Evolutionary conservation across 2,797 vertebrate species (phyloP).

Genomic region (Tachyglossus aculeatus): DNA sequence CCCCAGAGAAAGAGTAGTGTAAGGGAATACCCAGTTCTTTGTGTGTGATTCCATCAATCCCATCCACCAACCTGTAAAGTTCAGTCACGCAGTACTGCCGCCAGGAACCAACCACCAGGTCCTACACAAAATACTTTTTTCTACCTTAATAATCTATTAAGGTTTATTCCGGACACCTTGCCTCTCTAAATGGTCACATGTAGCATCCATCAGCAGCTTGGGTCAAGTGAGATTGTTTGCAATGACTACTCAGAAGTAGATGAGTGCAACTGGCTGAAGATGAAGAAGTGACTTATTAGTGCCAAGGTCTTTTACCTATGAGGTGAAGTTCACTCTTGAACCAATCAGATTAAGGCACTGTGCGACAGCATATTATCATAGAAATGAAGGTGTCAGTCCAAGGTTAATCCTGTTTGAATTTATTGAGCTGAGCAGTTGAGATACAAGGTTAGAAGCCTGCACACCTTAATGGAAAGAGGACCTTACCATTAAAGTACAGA

Average conservation of each 20-base stretch:
- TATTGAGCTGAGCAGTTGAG: slow-evolving; percentile 32
- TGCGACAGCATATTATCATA: slow-evolving; percentile 3
- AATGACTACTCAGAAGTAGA: slow-evolving; percentile 40
- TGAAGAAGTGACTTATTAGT: slow-evolving; percentile 46
- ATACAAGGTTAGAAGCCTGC: slow-evolving; percentile 26
- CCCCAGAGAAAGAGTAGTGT: slow-evolving; percentile 19
- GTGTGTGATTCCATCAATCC: slow-evolving; percentile 18
- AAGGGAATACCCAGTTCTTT: neutral
- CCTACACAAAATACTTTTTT: slow-evolving; percentile 29
- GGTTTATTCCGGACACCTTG: slow-evolving; percentile 5
- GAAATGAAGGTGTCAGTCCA: slow-evolving; percentile 50
- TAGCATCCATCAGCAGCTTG: slow-evolving; percentile 36
- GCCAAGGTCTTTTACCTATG: slow-evolving; percentile 47
- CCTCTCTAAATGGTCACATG: slow-evolving; percentile 13
- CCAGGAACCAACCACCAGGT: slow-evolving; percentile 23
- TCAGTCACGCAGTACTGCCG: slow-evolving; percentile 39
- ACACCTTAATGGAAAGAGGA: slow-evolving; percentile 19
- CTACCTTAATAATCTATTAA: slow-evolving; percentile 31
- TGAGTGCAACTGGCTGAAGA: slow-evolving; percentile 21
- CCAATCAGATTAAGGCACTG: slow-evolving; percentile 25
- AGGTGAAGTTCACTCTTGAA: neutral
- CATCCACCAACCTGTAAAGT: slow-evolving; percentile 18
- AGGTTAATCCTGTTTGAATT: slow-evolving; percentile 33
- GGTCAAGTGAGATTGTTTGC: slow-evolving; percentile 21
- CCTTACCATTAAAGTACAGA: neutral